Base-by-base conservation (phyloP, 2,113 vertebrate genomes). In the Lucifuga dentata region DNA sequence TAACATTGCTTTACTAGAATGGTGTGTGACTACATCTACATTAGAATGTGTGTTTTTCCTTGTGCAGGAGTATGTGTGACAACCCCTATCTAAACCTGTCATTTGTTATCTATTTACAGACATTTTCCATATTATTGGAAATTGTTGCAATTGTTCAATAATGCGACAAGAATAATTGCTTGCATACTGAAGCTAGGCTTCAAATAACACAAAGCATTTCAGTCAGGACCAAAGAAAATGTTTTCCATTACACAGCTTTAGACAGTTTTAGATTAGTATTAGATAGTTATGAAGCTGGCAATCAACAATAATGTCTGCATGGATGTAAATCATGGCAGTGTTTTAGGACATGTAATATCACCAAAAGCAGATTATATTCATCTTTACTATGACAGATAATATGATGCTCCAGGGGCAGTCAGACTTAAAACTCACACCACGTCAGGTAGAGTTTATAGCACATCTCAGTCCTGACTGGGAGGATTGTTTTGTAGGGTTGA, bases 241-340 rank as follows among this genome's bases (percentile, higher is more conserved):
- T n/a, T n/a, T n/a, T n/a, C n/a, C n/a, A n/a, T n/a, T n/a, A n/a
- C n/a, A n/a, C n/a, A n/a, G n/a, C n/a, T n/a, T n/a, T n/a, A n/a
- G n/a, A n/a, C n/a, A n/a, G n/a, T n/a, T n/a, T n/a, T n/a, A n/a
- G n/a, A n/a, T n/a, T n/a, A n/a, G n/a, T n/a, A n/a, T n/a, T n/a
- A n/a, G n/a, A n/a, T n/a, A n/a, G n/a, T n/a, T n/a, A n/a, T n/a
- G 40, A 71, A 57, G 35, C 11, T 59, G 29, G 15, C 29, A 15
- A 16, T 8, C 17, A 53, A 11, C 11, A 41, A 32, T 49, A 20
- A 57, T 7, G 23, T 39, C 9, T 60, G 16, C 2, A 3, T 29
- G 8, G 35, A 32, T 17, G 48, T 40, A 66, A 0, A 52, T n/a
- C 24, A 24, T 8, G 26, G 24, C 11, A 20, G 32, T 43, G 33